Conservation (phyloP, 1,140 invertebrate genomes). For the Drosophila micromelanica region DNA sequence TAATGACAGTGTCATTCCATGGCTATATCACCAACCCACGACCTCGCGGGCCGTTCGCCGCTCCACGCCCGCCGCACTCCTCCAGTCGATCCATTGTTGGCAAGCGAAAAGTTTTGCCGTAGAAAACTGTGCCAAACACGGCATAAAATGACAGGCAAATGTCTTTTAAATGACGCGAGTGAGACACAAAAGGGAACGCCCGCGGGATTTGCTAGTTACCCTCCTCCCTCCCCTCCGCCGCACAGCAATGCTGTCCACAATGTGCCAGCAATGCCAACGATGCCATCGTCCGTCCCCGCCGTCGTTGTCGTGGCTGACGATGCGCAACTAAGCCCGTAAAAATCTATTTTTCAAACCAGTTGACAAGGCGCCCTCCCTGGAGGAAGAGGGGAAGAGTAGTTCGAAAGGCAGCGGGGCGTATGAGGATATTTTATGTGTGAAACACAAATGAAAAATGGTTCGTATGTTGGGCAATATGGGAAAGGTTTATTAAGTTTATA, state of each 20-base stretch:
- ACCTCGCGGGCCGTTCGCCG: background rate
- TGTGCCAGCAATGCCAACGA: constrained; percentile 41
- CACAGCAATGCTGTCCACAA: constrained; percentile 39
- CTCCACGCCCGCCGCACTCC: background rate
- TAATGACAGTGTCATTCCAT: constrained; percentile 63
- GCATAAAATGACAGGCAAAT: constrained; percentile 83
- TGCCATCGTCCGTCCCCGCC: constrained; percentile 24
- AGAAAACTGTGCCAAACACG: constrained; percentile 79
- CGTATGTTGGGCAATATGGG: constrained; percentile 22
- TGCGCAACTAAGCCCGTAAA: constrained; percentile 81
- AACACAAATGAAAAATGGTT: constrained; percentile 48
- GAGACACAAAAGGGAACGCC: constrained; percentile 80
- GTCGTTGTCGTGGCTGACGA: constrained; percentile 71
- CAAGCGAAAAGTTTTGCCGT: constrained; percentile 51
- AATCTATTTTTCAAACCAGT: constrained; percentile 82
- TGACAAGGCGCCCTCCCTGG: constrained; percentile 64
- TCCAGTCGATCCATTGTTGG: constrained; percentile 29
- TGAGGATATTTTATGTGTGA: constrained; percentile 46
- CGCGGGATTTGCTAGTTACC: constrained; percentile 63
- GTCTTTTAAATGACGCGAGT: constrained; percentile 82
- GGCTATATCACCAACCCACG: constrained; percentile 12
- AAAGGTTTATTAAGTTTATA: constrained; percentile 42
- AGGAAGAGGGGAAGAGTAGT: constrained; percentile 24
- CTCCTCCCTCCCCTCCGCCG: background rate
- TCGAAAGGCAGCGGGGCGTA: constrained; percentile 36